Conservation (phyloP, 2,888 invertebrate genomes). For the Carterocephalus palaemon region DNA sequence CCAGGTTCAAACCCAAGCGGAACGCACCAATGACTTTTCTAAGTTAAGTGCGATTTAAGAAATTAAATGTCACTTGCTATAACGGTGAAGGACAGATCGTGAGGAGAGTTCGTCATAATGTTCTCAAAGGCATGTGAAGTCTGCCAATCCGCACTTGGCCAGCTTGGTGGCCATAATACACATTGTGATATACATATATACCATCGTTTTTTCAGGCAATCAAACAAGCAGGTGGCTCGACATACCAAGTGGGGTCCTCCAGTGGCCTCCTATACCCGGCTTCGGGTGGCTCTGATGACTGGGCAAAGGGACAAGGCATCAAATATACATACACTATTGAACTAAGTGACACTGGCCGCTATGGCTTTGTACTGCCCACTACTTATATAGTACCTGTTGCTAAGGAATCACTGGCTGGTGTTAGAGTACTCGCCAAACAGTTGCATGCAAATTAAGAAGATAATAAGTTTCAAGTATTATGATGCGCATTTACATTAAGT, state of each 20-base stretch:
- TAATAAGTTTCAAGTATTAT: slow-evolving; percentile 30
- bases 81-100: too few species aligned
- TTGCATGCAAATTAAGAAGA: slow-evolving; percentile 32
- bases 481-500: slow-evolving; percentile 12
- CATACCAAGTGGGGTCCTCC: slow-evolving; percentile 87
- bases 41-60: too few species aligned
- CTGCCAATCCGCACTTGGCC: too few species aligned
- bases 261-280: slow-evolving; percentile 89
- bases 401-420: slow-evolving; percentile 85
- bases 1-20: too few species aligned
- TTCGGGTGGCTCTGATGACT: slow-evolving; percentile 91
- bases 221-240: slow-evolving; percentile 75
- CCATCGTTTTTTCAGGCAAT: slow-evolving; percentile 75
- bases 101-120: too few species aligned
- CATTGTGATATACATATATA: too few species aligned
- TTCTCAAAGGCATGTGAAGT: too few species aligned
- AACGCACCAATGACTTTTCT: too few species aligned
- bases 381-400: slow-evolving; percentile 86
- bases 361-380: slow-evolving; percentile 93
- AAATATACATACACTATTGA: slow-evolving; percentile 95
- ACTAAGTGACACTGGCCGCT: slow-evolving; percentile 89
- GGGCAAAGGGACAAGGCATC: slow-evolving; percentile 91
- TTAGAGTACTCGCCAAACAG: slow-evolving; percentile 78
- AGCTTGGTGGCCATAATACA: too few species aligned
- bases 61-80: too few species aligned